phyloP scores from a whole-genome alignment of 2,797 vertebrate genomes.

The Xiphorhynchus erythropygius region DNA sequence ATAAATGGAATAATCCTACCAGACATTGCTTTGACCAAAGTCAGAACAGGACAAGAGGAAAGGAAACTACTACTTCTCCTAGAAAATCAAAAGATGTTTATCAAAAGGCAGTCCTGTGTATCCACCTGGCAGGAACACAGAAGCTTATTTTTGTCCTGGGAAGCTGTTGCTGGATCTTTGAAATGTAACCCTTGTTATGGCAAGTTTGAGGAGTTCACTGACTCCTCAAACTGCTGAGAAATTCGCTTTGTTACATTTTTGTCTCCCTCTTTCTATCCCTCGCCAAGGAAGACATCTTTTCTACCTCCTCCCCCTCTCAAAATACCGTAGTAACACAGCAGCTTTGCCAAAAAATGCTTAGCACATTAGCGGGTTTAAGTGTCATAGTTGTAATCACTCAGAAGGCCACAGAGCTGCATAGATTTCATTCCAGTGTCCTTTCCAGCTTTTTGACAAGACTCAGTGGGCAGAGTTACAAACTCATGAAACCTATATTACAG shows the following conservation, averaged over 20 bases:
- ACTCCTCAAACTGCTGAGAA: conserved; percentile 17
- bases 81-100: conserved; percentile 26
- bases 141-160: conserved; percentile 23
- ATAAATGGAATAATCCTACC: not conserved
- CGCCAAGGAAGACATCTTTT: conserved; percentile 16
- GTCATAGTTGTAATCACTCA: conserved; percentile 43
- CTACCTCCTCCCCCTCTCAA: conserved; percentile 56
- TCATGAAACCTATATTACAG: conserved; percentile 6
- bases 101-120: not conserved
- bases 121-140: not conserved
- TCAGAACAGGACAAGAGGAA: not conserved
- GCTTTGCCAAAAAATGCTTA: conserved; percentile 74
- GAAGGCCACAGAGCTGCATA: conserved; percentile 65
- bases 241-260: conserved; percentile 3
- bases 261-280: conserved; percentile 22
- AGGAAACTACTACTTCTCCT: conserved; percentile 8
- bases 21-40: not conserved
- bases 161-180: conserved; percentile 25
- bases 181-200: not conserved
- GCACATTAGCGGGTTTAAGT: conserved; percentile 75
- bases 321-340: conserved; percentile 48
- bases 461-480: conserved; percentile 52
- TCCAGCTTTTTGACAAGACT: conserved; percentile 72
- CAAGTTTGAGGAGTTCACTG: conserved; percentile 20
- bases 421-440: conserved; percentile 69